Percentiles rank a stretch among this genome's conserved stretches.
These are phyloP conservation scores for Megaptera novaeangliae DNA, from an alignment of 2,113 vertebrate genomes.

Conservation along the genomic window DNA sequence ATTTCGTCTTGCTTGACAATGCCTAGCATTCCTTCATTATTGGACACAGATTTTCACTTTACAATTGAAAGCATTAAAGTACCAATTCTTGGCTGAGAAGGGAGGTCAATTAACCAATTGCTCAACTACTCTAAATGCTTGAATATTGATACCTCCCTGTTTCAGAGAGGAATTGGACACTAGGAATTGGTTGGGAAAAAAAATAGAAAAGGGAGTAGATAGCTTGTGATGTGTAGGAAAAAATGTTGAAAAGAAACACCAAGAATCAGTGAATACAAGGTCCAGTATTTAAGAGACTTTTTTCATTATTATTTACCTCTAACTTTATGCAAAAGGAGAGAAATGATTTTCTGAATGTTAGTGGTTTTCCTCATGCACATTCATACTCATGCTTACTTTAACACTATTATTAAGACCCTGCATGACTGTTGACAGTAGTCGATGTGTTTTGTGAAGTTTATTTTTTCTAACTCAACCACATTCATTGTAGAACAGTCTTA, in stretches of 20 bases:
- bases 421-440: background rate
- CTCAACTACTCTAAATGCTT: background rate
- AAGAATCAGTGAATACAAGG: background rate
- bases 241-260: background rate
- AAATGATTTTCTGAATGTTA: background rate
- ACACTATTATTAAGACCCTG: background rate
- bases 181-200: background rate
- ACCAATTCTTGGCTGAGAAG: background rate
- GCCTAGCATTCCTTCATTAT: background rate
- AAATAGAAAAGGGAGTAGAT: background rate
- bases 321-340: background rate
- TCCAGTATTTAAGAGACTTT: background rate
- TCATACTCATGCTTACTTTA: slow-evolving; percentile 25
- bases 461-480: slow-evolving; percentile 8
- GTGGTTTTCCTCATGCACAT: slow-evolving; percentile 33
- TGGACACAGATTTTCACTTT: slow-evolving; percentile 8
- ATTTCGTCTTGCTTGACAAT: background rate
- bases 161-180: background rate
- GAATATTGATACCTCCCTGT: background rate
- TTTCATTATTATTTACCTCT: slow-evolving; percentile 18
- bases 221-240: background rate
- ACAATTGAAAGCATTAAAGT: slow-evolving; percentile 7
- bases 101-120: background rate
- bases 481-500: background rate
- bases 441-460: slow-evolving; percentile 23